Conservation (phyloP, 2,888 invertebrate genomes). For the Phanerotoma sp. region DNA sequence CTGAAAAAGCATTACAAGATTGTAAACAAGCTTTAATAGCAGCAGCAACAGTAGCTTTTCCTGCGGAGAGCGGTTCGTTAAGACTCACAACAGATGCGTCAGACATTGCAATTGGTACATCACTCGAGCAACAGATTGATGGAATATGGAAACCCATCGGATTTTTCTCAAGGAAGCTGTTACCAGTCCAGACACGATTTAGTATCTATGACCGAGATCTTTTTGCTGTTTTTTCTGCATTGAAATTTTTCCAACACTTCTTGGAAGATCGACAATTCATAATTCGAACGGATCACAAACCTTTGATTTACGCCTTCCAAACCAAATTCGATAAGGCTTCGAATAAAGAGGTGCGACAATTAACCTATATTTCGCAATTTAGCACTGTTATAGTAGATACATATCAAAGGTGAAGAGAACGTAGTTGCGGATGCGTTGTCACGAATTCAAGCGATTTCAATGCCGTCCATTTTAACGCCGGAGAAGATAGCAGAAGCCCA, state of each 20-base stretch:
- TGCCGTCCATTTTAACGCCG: neutral
- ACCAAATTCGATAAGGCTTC: constrained; percentile 6
- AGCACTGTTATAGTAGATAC: constrained; percentile 5
- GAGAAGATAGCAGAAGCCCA: neutral
- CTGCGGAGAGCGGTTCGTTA: neutral
- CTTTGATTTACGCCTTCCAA: neutral
- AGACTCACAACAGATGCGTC: constrained; percentile 11
- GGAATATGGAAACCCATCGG: neutral
- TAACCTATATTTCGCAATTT: constrained; percentile 10
- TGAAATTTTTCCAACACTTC: constrained; percentile 35
- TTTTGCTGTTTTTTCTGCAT: constrained; percentile 35
- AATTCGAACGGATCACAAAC: constrained; percentile 32
- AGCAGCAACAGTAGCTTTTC: no score
- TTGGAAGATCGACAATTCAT: constrained; percentile 30
- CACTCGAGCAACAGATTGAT: constrained; percentile 13
- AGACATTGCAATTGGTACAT: constrained; percentile 5
- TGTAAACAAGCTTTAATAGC: no score
- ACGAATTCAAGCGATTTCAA: constrained; percentile 2
- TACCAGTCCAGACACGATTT: constrained; percentile 36
- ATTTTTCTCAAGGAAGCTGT: constrained; percentile 36
- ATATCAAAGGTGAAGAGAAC: constrained; percentile 9
- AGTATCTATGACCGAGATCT: constrained; percentile 39
- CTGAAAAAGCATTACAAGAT: no score
- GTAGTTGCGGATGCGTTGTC: constrained; percentile 17
- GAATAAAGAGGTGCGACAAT: neutral